A percentile compares a stretch with the other conserved stretches of the same genome.
Evolutionary conservation across 1,140 invertebrate genomes (phyloP).

Genomic region (Ceratina calcarata): DNA sequence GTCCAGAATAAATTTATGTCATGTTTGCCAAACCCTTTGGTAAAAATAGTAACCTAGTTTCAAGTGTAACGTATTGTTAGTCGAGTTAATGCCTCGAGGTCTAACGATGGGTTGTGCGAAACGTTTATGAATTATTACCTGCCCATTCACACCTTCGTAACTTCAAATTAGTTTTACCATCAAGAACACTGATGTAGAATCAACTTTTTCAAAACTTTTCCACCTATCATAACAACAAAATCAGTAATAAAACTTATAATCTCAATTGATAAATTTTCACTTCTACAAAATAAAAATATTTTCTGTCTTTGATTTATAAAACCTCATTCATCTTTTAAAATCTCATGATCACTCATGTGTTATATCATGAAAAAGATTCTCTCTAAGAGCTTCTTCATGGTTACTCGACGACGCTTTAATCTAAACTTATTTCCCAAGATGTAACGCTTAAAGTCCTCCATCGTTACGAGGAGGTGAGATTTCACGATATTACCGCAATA

Average conservation of each 20-base stretch:
- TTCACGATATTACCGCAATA: not conserved
- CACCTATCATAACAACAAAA: too few relatives aligned
- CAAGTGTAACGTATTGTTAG: not conserved
- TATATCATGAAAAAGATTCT: not conserved
- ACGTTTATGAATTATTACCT: not conserved
- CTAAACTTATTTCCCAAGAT: constrained; percentile 1
- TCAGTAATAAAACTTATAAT: too few relatives aligned
- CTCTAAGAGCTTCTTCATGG: not conserved
- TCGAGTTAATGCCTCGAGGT: not conserved
- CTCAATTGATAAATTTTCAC: too few relatives aligned
- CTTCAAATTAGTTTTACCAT: not conserved
- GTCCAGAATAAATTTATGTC: too few relatives aligned
- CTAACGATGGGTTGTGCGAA: not conserved
- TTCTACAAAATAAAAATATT: too few relatives aligned
- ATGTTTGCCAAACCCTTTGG: not conserved
- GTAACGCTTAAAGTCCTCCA: not conserved
- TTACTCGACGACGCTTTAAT: not conserved
- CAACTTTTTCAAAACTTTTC: too few relatives aligned
- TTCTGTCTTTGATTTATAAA: too few relatives aligned
- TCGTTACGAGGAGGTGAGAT: not conserved
- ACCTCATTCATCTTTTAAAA: not conserved
- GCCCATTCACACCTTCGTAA: not conserved
- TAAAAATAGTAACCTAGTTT: not conserved
- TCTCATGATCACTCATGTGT: too few relatives aligned
- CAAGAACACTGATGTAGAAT: too few relatives aligned